Percentiles rank a stretch among this genome's conserved stretches.
phyloP scores from a whole-genome alignment of 2,113 vertebrate genomes.

The Aplodontia rufa region DNA sequence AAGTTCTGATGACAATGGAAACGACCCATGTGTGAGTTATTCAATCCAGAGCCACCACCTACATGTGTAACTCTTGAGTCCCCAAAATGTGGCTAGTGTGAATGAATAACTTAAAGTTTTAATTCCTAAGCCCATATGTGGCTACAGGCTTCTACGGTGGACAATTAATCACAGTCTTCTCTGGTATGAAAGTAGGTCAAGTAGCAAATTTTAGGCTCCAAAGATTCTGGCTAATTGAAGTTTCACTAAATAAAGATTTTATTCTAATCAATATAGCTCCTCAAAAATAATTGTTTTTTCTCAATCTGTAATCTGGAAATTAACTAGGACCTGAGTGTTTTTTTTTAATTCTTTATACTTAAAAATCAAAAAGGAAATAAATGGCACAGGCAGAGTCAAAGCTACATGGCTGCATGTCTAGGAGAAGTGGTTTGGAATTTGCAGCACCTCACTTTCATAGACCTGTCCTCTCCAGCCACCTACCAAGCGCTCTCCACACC shows the following conservation, averaged over 20 bases:
- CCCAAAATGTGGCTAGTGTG: not conserved
- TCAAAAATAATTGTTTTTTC: not conserved
- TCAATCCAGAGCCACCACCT: not conserved
- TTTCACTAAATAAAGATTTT: not conserved
- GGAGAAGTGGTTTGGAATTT: not conserved
- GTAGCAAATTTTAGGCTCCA: not conserved
- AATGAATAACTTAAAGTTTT: not conserved
- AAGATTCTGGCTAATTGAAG: not conserved
- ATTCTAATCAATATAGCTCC: not conserved
- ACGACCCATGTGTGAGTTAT: not conserved
- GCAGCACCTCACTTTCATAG: not conserved
- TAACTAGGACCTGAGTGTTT: not conserved
- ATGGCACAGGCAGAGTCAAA: not conserved
- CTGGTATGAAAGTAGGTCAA: not conserved
- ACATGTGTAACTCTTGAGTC: not conserved
- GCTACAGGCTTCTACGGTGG: not conserved
- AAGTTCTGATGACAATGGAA: not conserved
- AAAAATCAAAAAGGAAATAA: not conserved
- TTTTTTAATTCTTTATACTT: not conserved
- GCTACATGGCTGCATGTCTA: too few relatives aligned
- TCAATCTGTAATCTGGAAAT: not conserved
- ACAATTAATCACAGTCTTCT: too few relatives aligned
- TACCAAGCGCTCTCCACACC: rapidly evolving
- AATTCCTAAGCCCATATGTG: not conserved
- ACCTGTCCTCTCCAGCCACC: not conserved